Base-by-base conservation (phyloP, 1,140 invertebrate species). In the Drosophila azteca region DNA sequence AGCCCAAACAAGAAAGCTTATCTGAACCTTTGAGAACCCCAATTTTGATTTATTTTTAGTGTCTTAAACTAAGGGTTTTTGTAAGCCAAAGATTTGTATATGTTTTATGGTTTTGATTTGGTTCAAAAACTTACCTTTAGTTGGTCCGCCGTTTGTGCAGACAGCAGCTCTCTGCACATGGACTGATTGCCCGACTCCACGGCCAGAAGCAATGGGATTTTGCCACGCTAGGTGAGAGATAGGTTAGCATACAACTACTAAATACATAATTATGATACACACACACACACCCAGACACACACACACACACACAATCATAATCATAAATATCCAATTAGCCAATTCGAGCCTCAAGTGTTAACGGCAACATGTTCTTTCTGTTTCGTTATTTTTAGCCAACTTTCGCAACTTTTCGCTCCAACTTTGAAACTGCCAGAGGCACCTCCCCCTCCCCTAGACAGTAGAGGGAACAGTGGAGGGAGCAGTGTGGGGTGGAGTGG, bases 151-250 rank as follows among this genome's bases (percentile, higher is more conserved):
- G 96, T 95, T 94, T 96, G 94, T 91, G 96, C 94, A 84, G 95
- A 94, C 55, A 99, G 93, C 20, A 99, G 93, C 93, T 99, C 98
- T 73, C 96, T 94, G 83, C 96, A 96, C 94, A 98, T 97, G 55
- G 96, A 96, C 90, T 97, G 95, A 92, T 98, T 99, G 11, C 98
- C 98, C 39, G 95, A 95, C 91, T 99, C 97, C 55, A 99, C 96
- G 29, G 98, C 97, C 78, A 98, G 92, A 84, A 99, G 95, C 77
- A 99, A 93, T 70, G 98, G 98, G 80, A 98, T 96, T 92, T 97
- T 97, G 63, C 98, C 98, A 92, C 95, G 95, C 97, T 98, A 84
- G 20, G 73, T 65, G 59, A 85, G 92, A 92, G 92, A 93, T 90
- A 91, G 75, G 48, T 69, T 62, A 51, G 76, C 24, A 65, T 60